Evolutionary conservation across 2,113 vertebrate species (phyloP), one percentile per base, ranked within the genome.

Genomic region (Crotalus tigris): DNA sequence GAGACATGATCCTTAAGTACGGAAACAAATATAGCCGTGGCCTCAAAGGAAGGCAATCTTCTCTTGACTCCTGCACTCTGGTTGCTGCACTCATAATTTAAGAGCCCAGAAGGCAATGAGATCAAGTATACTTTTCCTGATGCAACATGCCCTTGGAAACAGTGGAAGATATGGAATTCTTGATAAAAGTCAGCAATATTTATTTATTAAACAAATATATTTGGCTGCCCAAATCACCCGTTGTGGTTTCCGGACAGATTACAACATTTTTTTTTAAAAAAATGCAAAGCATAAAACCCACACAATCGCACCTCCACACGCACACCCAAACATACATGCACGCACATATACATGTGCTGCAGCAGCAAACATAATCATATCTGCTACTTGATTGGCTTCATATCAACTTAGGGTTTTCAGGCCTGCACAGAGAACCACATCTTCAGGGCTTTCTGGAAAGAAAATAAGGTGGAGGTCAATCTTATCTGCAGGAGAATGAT

Each of bases 51-150:
- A 94, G 81, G 89, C 53, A 89, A 94, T 91, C 91, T 94, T 94
- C 93, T 96, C 95, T 96, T 96, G 94, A 96, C 96, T 93, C 94
- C 95, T 95, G 69, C 86, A 94, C 97, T 93, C 93, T 91, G 96
- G 49, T 86, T 90, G 2, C 7, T 81, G 57, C 85, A 89, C 55
- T 96, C 51, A 96, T 91, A 95, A 85, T 93, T 96, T 92, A 95
- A 94, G 96, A 95, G 94, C 96, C 96, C 92, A 91, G 24, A 12
- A 91, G 94, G 61, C 87, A 96, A 95, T 95, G 75, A 94, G 91
- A 95, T 92, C 90, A 92, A 90, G 93, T 95, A 94, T 95, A 96
- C 95, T n/a, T 85, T 46, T 39, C 44, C 95, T 95, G 64, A 94
- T 92, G 95, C 85, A 94, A 26, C 90, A n/a, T 81, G 94, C 94